These are phyloP conservation scores for Arctocebus calabarensis DNA, from an alignment of 2,797 vertebrate genomes.

Conservation along the genomic window DNA sequence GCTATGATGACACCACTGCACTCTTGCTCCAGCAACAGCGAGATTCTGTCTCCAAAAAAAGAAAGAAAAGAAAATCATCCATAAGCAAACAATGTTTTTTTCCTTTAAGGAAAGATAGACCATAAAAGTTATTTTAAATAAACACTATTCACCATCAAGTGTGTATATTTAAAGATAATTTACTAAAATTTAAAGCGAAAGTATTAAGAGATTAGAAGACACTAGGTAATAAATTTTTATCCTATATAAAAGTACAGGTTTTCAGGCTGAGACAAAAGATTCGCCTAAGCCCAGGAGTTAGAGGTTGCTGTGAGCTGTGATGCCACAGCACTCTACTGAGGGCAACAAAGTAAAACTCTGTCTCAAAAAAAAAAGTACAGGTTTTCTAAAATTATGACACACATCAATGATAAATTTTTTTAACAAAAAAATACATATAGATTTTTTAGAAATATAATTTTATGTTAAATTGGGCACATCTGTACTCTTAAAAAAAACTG, in stretches of 20 bases:
- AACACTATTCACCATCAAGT: background rate
- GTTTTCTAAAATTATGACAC: background rate
- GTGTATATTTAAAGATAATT: background rate
- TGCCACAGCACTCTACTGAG: too few relatives aligned
- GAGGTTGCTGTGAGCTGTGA: too few relatives aligned
- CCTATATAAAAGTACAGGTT: background rate
- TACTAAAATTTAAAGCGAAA: background rate
- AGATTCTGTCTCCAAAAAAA: background rate
- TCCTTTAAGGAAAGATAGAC: background rate
- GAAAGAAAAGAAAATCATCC: background rate
- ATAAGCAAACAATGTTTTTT: background rate
- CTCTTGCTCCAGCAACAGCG: too few relatives aligned
- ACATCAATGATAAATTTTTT: slow-evolving; percentile 13
- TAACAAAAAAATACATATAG: background rate
- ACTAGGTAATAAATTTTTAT: background rate
- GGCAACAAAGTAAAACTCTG: too few relatives aligned
- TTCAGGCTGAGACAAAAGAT: background rate
- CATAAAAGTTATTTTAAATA: background rate
- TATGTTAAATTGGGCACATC: background rate
- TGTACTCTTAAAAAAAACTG: background rate
- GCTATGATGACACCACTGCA: background rate
- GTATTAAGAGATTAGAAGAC: background rate
- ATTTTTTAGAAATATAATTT: background rate
- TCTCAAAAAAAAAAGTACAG: background rate
- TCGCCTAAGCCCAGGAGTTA: too few relatives aligned